Percentiles rank a stretch among this genome's conserved stretches.
Conservation (phyloP, 2,797 vertebrate species). For the Rachycentron canadum region DNA sequence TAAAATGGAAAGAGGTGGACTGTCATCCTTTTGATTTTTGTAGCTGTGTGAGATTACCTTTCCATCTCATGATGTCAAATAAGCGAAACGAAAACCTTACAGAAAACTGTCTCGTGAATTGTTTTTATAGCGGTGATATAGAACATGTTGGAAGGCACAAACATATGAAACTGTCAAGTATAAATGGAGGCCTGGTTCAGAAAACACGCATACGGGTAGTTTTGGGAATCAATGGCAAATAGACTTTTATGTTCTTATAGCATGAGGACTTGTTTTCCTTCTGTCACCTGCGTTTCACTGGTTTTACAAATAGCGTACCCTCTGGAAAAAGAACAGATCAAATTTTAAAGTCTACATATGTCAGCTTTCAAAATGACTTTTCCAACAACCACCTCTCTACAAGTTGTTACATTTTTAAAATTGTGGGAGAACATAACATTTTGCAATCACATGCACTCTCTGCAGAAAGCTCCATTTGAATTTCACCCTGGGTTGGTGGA, state of each 20-base stretch:
- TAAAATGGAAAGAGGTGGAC: not conserved
- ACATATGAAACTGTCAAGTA: not conserved
- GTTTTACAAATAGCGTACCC: not conserved
- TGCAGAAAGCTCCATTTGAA: not conserved
- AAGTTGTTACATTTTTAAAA: conserved; percentile 4
- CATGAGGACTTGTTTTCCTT: not conserved
- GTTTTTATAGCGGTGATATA: not conserved
- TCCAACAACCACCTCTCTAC: not conserved
- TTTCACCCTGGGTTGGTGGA: not conserved
- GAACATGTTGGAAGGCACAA: not conserved
- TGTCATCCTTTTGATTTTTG: not conserved
- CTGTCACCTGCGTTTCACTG: not conserved
- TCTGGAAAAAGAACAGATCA: not conserved
- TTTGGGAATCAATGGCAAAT: not conserved
- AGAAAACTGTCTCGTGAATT: not conserved
- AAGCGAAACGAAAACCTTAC: too few relatives aligned
- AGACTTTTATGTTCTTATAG: not conserved
- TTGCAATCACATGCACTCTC: not conserved
- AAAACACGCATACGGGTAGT: not conserved
- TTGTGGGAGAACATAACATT: not conserved
- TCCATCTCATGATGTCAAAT: not conserved
- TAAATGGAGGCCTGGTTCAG: not conserved
- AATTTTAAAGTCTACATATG: not conserved
- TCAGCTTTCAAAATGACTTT: not conserved
- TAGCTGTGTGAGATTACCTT: not conserved